A percentile compares a stretch with the other conserved stretches of the same genome.
These are phyloP conservation scores for Panopea generosa DNA, from an alignment of 2,888 invertebrate genomes.

Conservation along the genomic window DNA sequence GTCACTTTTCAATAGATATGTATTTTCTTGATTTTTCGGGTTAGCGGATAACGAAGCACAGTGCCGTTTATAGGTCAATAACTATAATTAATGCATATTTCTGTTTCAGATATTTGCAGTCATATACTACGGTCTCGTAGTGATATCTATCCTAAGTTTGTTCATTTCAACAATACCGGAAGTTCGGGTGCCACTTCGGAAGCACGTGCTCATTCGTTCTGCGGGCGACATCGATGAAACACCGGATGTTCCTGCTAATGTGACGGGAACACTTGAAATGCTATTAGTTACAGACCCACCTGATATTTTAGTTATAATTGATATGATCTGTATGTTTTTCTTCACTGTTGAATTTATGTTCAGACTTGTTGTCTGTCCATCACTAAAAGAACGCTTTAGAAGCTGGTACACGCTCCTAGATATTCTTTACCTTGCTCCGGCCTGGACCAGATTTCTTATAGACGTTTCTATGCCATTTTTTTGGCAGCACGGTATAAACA, in stretches of 20 bases:
- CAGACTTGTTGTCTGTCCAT: conserved; percentile 63
- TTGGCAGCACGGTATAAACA: conserved; percentile 51
- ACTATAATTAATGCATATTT: background rate
- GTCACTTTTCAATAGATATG: no score
- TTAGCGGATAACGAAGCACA: no score
- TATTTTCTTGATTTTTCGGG: no score
- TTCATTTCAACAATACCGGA: conserved; percentile 68
- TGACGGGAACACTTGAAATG: conserved; percentile 51
- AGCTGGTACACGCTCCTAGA: conserved; percentile 63
- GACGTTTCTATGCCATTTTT: conserved; percentile 44
- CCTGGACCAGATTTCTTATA: conserved; percentile 61
- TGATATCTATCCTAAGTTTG: conserved; percentile 68
- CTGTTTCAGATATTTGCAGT: conserved; percentile 73
- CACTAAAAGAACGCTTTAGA: conserved; percentile 45
- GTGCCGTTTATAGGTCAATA: no score
- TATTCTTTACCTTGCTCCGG: conserved; percentile 67
- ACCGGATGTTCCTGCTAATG: conserved; percentile 11
- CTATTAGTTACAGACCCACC: conserved; percentile 66
- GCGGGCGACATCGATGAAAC: conserved; percentile 15
- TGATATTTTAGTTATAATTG: conserved; percentile 52
- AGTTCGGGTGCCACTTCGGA: conserved; percentile 61
- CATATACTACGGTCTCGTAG: conserved; percentile 68
- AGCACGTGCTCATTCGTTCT: conserved; percentile 40
- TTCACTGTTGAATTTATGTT: conserved; percentile 69
- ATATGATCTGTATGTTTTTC: conserved; percentile 64